phyloP scores from a whole-genome alignment of 2,797 vertebrate genomes.

The Clarias platycephalus region DNA sequence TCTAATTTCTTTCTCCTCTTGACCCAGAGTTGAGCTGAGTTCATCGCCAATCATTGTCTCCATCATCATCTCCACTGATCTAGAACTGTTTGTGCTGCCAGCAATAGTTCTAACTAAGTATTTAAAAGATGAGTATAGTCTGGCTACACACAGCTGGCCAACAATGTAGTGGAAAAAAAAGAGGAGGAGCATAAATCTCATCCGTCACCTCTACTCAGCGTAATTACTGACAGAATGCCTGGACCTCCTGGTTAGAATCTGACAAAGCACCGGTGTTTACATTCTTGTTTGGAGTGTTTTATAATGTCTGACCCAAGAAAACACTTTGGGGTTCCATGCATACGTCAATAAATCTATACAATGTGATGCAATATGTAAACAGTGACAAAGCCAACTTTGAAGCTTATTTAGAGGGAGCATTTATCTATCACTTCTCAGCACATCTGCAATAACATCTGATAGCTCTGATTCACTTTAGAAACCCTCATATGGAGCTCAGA shows the following conservation, averaged over 20 bases:
- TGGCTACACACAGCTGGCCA: not conserved
- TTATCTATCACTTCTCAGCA: conserved; percentile 27
- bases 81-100: conserved; percentile 33
- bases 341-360: conserved; percentile 16
- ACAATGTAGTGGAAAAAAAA: not conserved
- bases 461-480: conserved; percentile 17
- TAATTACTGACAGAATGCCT: not conserved
- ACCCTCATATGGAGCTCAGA: conserved; percentile 63
- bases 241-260: conserved; percentile 20
- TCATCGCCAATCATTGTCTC: not conserved
- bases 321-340: conserved; percentile 3
- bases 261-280: conserved; percentile 21
- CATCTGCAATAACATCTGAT: conserved; percentile 17
- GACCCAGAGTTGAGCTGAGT: conserved; percentile 20
- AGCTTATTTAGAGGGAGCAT: conserved; percentile 4
- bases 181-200: not conserved
- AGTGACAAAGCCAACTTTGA: conserved; percentile 6
- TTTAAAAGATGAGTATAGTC: conserved; percentile 19
- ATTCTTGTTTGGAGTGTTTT: conserved; percentile 17
- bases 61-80: conserved; percentile 24
- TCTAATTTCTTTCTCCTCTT: not conserved
- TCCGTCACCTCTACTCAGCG: not conserved
- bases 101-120: not conserved
- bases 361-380: conserved; percentile 20
- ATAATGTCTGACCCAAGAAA: conserved; percentile 5